Evolutionary conservation across 92 coral and sea anemone species (phyloP), one percentile per base, ranked within the genome.

Genomic region (Porites cylindrica): DNA sequence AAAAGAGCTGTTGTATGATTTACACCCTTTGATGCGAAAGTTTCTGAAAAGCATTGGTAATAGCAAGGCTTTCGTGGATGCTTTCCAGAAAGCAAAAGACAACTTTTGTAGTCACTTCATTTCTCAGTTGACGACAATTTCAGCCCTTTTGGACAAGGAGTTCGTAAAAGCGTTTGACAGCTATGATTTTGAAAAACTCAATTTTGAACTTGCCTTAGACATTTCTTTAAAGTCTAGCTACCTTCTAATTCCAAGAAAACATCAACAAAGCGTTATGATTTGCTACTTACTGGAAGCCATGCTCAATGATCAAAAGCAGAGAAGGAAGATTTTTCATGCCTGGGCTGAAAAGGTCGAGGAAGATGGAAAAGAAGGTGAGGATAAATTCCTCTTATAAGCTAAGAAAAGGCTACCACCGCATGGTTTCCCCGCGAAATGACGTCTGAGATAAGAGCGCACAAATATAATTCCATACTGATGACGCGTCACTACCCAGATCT

Each of bases 21-120:
- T 93, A 3, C 96, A 93, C 19, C 92, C 96, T 0, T 43, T 91
- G 74, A 80, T 89, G 63, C 91, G 88, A 59, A 83, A 81, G 10
- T 82, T 88, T 52, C 72, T 93, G 0, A 62, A 59, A 19, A 52
- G 66, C 51, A 68, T 75, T 23, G 62, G 89, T 8, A 16, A 23
- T 14, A 79, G 14, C 56, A 84, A 78, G 13, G 16, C 65, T 13
- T 77, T 82, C 62, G 0, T 58, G 51, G 67, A 81, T 18, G 8
- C 54, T 51, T 51, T 75, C 52, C 70, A 79, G 74, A 89, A 78
- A 70, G 92, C 92, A 18, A 88, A 61, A 21, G 85, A 51, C 19
- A 68, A 75, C 52, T 93, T 93, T 53, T 88, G 82, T 13, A 60
- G n/a, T 0, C 43, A 84, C 32, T 93, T 84, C 68, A 68, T 77